A percentile compares a stretch with the other conserved stretches of the same genome.
These are phyloP conservation scores for Rhizomys pruinosus DNA, from an alignment of 2,113 vertebrate species.

Conservation along the genomic window DNA sequence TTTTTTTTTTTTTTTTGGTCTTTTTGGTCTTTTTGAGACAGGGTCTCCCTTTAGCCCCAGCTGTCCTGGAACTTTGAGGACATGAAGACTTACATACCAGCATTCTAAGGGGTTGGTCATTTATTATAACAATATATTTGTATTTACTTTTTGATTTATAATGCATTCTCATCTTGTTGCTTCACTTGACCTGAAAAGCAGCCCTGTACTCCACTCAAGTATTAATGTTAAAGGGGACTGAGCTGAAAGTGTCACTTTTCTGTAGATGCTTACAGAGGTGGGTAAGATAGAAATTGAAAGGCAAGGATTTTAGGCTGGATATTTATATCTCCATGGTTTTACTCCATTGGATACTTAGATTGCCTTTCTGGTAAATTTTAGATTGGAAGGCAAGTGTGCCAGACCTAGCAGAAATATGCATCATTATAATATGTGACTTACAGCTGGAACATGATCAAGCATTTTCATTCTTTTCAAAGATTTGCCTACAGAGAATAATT, in stretches of 20 bases:
- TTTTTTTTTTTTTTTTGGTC: too few relatives aligned
- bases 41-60: too few relatives aligned
- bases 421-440: neutral
- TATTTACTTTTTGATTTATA: neutral
- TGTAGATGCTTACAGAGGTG: neutral
- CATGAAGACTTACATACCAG: neutral
- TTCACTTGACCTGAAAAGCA: neutral
- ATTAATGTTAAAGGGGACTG: neutral
- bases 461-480: constrained; percentile 28
- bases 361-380: neutral
- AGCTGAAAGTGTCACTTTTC: neutral
- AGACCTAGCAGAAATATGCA: neutral
- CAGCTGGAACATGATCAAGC: neutral
- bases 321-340: neutral
- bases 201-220: neutral
- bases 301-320: neutral
- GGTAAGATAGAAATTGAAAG: neutral
- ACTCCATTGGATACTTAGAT: neutral
- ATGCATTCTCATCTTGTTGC: neutral
- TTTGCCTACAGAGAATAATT: neutral
- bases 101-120: neutral
- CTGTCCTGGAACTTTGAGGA: too few relatives aligned
- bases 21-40: too few relatives aligned
- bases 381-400: neutral
- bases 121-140: neutral